These are phyloP conservation scores for Megalopta genalis DNA, from an alignment of 1,140 invertebrate species.

Conservation along the genomic window DNA sequence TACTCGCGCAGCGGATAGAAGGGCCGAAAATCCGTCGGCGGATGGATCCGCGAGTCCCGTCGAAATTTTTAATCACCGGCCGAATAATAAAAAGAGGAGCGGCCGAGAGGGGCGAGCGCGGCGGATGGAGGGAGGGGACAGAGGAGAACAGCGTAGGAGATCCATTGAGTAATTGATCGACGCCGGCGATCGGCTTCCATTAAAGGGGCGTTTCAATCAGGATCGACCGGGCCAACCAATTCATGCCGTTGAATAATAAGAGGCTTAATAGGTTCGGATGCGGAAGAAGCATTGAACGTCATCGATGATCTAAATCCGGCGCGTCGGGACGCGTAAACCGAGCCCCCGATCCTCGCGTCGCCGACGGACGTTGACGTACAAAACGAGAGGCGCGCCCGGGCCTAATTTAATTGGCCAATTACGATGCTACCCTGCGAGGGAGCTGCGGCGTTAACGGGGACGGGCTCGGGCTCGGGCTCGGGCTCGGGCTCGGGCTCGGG, in stretches of 20 bases:
- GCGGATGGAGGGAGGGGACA: neutral
- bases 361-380: conserved; percentile 48
- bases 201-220: neutral
- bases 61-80: neutral
- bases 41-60: neutral
- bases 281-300: conserved; percentile 26
- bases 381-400: conserved; percentile 38
- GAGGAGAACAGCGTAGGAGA: too few relatives aligned
- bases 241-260: neutral
- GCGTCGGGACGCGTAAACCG: conserved; percentile 19
- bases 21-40: neutral
- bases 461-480: too few relatives aligned
- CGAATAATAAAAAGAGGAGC: neutral
- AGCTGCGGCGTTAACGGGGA: too few relatives aligned
- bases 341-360: neutral
- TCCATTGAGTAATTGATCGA: conserved; percentile 4
- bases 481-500: too few relatives aligned
- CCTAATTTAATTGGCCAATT: conserved; percentile 61
- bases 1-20: too few relatives aligned
- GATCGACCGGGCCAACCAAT: neutral
- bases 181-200: neutral
- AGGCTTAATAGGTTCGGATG: neutral
- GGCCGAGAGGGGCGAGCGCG: too few relatives aligned
- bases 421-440: conserved; percentile 27
- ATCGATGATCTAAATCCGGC: conserved; percentile 21